phyloP scores from a whole-genome alignment of 2,888 invertebrate genomes.

The Chelonus formosanus region DNA sequence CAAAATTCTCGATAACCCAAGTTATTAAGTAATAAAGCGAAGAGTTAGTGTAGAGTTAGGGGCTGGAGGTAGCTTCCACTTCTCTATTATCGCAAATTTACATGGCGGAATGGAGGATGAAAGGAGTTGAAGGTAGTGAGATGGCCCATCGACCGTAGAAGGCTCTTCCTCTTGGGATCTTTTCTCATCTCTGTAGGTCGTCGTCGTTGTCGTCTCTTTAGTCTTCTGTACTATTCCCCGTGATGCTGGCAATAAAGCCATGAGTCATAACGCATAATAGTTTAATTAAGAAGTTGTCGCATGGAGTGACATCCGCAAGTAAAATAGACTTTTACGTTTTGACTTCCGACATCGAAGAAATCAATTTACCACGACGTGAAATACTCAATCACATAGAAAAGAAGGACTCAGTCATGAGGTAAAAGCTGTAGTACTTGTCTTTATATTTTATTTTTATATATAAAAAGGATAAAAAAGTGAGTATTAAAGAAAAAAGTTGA shows the following conservation, averaged over 20 bases:
- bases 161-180: constrained; percentile 29
- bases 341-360: constrained; percentile 11
- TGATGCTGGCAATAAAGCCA: constrained; percentile 55
- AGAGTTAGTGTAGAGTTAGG: constrained; percentile 55
- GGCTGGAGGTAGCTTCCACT: constrained; percentile 47
- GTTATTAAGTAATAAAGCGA: constrained; percentile 64
- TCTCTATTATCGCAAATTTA: constrained; percentile 63
- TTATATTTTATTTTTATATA: background rate
- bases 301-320: constrained; percentile 32
- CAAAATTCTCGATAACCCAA: constrained; percentile 63
- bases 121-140: constrained; percentile 42
- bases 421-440: background rate
- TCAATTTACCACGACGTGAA: constrained; percentile 13
- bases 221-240: constrained; percentile 27
- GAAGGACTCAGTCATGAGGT: background rate
- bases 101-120: constrained; percentile 50
- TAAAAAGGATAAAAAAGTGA: constrained; percentile 13
- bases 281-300: constrained; percentile 62
- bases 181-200: constrained; percentile 33
- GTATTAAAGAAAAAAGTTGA: background rate
- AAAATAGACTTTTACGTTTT: constrained; percentile 21
- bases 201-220: constrained; percentile 37
- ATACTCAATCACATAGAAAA: background rate
- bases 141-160: constrained; percentile 33
- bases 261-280: constrained; percentile 58